Conservation (phyloP, 2,888 invertebrate genomes). For the Leptopilina syphax region DNA sequence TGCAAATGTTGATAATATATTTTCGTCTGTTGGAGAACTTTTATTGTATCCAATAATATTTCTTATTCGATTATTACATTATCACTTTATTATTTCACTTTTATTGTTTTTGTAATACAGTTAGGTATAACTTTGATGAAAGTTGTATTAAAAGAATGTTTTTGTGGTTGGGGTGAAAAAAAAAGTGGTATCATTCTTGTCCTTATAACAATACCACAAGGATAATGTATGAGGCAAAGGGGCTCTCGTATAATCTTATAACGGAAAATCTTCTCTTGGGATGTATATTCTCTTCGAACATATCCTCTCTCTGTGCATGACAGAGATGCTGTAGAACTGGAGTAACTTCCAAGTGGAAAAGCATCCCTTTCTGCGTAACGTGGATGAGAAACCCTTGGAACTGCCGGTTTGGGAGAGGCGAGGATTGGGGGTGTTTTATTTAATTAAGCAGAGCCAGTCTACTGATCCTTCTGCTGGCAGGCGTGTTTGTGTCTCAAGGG, state of each 20-base stretch:
- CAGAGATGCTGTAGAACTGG: slow-evolving; percentile 47
- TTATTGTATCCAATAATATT: too few relatives aligned
- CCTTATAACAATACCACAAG: background rate
- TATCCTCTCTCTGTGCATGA: slow-evolving; percentile 46
- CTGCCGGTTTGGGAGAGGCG: slow-evolving; percentile 60
- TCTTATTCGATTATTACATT: too few relatives aligned
- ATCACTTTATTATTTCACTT: too few relatives aligned
- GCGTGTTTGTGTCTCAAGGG: slow-evolving; percentile 67
- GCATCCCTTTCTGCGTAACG: slow-evolving; percentile 30
- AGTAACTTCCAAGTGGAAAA: slow-evolving; percentile 51
- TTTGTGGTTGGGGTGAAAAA: background rate
- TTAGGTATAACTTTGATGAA: background rate
- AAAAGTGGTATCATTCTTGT: background rate
- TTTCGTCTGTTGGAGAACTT: too few relatives aligned
- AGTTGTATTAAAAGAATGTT: background rate
- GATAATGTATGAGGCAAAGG: slow-evolving; percentile 30
- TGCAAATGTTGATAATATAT: too few relatives aligned
- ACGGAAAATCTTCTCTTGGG: slow-evolving; percentile 29
- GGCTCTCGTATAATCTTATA: slow-evolving; percentile 21
- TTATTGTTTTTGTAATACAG: too few relatives aligned
- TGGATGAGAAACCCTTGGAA: slow-evolving; percentile 56
- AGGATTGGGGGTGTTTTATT: slow-evolving; percentile 71
- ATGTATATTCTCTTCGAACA: slow-evolving; percentile 28
- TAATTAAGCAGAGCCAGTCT: slow-evolving; percentile 71
- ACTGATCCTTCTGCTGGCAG: slow-evolving; percentile 64